phyloP scores from a whole-genome alignment of 2,113 vertebrate genomes.

The Phoxinus phoxinus region DNA sequence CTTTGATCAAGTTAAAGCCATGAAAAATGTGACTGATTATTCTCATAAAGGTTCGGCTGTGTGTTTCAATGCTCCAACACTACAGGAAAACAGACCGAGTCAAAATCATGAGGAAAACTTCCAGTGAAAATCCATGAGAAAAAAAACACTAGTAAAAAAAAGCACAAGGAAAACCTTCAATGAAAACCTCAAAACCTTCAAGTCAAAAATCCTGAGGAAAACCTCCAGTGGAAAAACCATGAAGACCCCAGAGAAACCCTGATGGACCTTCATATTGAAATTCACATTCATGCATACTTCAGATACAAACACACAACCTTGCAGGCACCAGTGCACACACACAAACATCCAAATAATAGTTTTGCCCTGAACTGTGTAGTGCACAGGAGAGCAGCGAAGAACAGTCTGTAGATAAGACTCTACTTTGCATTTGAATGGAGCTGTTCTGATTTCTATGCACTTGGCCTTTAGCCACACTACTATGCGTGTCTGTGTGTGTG shows the following conservation, averaged over 20 bases:
- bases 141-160: background rate
- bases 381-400: conserved; percentile 66
- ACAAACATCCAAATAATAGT: conserved; percentile 64
- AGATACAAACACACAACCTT: conserved; percentile 30
- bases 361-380: conserved; percentile 74
- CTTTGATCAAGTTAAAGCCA: conserved; percentile 33
- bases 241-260: background rate
- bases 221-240: background rate
- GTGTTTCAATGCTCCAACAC: background rate
- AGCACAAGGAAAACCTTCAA: background rate
- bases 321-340: conserved; percentile 9
- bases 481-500: conserved; percentile 63
- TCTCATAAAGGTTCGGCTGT: conserved; percentile 26
- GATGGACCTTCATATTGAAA: conserved; percentile 18
- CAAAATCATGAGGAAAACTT: background rate
- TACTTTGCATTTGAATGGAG: conserved; percentile 78
- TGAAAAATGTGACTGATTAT: conserved; percentile 43
- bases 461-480: conserved; percentile 72
- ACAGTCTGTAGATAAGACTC: conserved; percentile 74
- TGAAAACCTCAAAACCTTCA: background rate
- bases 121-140: background rate
- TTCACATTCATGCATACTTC: background rate
- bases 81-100: background rate
- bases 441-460: conserved; percentile 68
- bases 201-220: background rate